These are phyloP conservation scores for Delia radicum DNA, from an alignment of 1,140 invertebrate genomes.

Conservation along the genomic window DNA sequence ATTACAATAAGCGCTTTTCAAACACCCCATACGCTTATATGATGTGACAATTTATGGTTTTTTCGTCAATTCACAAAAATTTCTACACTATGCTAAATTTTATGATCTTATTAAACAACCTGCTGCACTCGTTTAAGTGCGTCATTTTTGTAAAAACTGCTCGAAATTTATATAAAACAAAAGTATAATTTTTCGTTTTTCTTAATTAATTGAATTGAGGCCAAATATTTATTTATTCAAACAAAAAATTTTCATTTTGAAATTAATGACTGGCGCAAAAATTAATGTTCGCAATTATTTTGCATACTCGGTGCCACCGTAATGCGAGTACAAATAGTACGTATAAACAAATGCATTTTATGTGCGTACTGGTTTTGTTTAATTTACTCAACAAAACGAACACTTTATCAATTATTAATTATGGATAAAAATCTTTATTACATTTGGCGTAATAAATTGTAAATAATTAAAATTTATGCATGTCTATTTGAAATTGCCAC, in stretches of 20 bases:
- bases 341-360: background rate
- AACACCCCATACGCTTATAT: no score
- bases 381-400: background rate
- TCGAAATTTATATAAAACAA: conserved; percentile 2
- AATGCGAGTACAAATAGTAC: background rate
- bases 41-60: no score
- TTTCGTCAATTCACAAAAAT: no score
- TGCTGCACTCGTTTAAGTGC: background rate
- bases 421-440: background rate
- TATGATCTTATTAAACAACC: background rate
- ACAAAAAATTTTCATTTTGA: background rate
- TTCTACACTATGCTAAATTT: no score
- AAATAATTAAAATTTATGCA: no score
- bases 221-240: conserved; percentile 9
- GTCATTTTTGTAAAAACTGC: background rate
- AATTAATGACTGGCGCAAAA: conserved; percentile 1
- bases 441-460: no score
- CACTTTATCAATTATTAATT: background rate
- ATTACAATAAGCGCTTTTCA: no score
- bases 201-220: conserved; percentile 18
- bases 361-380: background rate
- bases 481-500: background rate
- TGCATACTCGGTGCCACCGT: background rate
- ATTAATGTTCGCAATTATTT: background rate
- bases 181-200: background rate